Base-by-base conservation (phyloP, 2,888 invertebrate genomes). In the Exocentrus adspersus region DNA sequence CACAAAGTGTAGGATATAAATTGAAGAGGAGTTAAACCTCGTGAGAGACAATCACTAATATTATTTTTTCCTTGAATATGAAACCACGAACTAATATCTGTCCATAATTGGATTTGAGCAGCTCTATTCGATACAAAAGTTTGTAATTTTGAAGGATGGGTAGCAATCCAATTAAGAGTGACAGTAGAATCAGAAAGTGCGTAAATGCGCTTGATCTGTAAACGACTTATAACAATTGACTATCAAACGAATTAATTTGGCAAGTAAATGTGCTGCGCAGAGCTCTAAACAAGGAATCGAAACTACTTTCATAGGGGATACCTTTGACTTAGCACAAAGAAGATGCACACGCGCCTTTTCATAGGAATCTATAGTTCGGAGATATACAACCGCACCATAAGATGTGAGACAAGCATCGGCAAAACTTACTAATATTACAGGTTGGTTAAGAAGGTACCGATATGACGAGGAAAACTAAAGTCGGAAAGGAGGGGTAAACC, bases 21-120 rank as follows among this genome's bases (percentile, higher is more conserved):
- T 37, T 52, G 12, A n/a, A 12, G 10, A 19, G 37, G 52, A 32
- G 20, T 19, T 37, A 51, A 12, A 37, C 52, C 52, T 17, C 52
- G 14, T 12, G 52, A 52, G 0, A 52, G 12, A 41, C 19, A 12
- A 37, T 52, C 41, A 37, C 37, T 4, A 37, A 52, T 20, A 37
- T 41, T 52, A 4, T 52, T 3, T 37, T 52, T 17, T 12, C 41
- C 37, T n/a, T 52, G 28, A 37, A 51, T 20, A 37, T 52, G 52
- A 20, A 52, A 52, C 37, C 37, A 52, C 16, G 19, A 19, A n/a
- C n/a, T 19, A n/a, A 37, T 3, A 10, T 43, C n/a, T 43, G 42
- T 14, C 42, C 42, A 43, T 17, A n/a, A 43, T 43, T 43, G 42
- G 16, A 43, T 43, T 10, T 43, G 42, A 43, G 17, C 42, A 6